Conservation (phyloP, 1,140 invertebrate species). For the Lineus longissimus region DNA sequence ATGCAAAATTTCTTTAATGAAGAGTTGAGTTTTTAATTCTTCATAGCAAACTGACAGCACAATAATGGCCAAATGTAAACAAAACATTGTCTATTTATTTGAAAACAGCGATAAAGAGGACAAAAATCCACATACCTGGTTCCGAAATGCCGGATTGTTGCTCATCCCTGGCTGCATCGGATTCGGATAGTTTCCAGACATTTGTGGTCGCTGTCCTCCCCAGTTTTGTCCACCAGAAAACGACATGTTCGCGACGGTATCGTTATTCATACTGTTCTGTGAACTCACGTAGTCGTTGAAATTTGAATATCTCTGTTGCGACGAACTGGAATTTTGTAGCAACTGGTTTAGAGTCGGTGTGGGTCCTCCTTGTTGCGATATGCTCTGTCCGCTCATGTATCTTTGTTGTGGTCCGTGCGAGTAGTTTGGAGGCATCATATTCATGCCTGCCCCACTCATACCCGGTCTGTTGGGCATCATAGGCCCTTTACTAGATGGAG, state of each 20-base stretch:
- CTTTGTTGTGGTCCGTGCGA: conserved; percentile 26
- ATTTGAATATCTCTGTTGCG: conserved; percentile 43
- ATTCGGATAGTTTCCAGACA: no score
- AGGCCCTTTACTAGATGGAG: conserved; percentile 30
- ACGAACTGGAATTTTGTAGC: conserved; percentile 72
- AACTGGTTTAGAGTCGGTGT: conserved; percentile 88
- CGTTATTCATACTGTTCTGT: conserved; percentile 28
- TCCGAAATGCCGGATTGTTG: conserved; percentile 32
- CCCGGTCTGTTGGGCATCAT: conserved; percentile 25
- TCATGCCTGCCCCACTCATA: conserved; percentile 26
- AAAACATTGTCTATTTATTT: no score
- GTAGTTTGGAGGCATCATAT: conserved; percentile 29
- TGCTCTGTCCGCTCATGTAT: conserved; percentile 61
- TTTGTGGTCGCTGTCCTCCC: not conserved
- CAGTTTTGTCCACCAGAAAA: not conserved
- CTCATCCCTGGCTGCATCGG: conserved; percentile 4
- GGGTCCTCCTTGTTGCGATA: conserved; percentile 69
- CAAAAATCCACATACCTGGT: not conserved
- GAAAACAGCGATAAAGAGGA: not conserved
- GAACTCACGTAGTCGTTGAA: conserved; percentile 45
- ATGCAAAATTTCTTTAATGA: no score
- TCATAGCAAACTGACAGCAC: no score
- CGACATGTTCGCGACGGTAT: not conserved
- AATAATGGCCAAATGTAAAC: no score
- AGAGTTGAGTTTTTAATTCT: no score